phyloP scores from a whole-genome alignment of 2,888 invertebrate species.

The Hypsopygia costalis region DNA sequence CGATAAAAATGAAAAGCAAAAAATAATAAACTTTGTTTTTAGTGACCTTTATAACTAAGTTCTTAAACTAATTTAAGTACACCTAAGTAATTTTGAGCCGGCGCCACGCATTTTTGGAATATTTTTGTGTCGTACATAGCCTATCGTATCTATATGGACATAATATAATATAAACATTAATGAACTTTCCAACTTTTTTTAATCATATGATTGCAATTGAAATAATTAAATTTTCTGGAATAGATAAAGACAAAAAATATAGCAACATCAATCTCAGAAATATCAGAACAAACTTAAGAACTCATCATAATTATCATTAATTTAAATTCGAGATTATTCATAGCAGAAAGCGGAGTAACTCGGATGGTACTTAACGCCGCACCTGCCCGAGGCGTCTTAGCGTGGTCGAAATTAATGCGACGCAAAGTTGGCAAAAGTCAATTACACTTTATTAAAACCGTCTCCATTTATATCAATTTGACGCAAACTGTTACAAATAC shows the following conservation, averaged over 20 bases:
- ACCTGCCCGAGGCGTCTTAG: slow-evolving; percentile 76
- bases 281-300: slow-evolving; percentile 57
- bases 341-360: slow-evolving; percentile 63
- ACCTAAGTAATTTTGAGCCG: too few relatives aligned
- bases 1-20: too few relatives aligned
- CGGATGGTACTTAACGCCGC: slow-evolving; percentile 68
- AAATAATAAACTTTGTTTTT: too few relatives aligned
- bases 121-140: too few relatives aligned
- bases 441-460: slow-evolving; percentile 81
- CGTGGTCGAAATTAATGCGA: slow-evolving; percentile 78
- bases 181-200: too few relatives aligned
- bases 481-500: slow-evolving; percentile 81
- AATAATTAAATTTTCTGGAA: too few relatives aligned
- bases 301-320: slow-evolving; percentile 73
- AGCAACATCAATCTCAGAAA: slow-evolving; percentile 38
- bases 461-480: slow-evolving; percentile 81
- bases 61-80: too few relatives aligned
- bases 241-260: slow-evolving; percentile 7
- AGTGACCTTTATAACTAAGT: too few relatives aligned
- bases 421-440: slow-evolving; percentile 80
- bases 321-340: slow-evolving; percentile 75
- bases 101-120: too few relatives aligned
- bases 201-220: too few relatives aligned
- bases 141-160: too few relatives aligned
- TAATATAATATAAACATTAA: too few relatives aligned